A percentile compares a stretch with the other conserved stretches of the same genome.
phyloP scores from a whole-genome alignment of 2,797 vertebrate genomes.

The Nannoperca obscura region DNA sequence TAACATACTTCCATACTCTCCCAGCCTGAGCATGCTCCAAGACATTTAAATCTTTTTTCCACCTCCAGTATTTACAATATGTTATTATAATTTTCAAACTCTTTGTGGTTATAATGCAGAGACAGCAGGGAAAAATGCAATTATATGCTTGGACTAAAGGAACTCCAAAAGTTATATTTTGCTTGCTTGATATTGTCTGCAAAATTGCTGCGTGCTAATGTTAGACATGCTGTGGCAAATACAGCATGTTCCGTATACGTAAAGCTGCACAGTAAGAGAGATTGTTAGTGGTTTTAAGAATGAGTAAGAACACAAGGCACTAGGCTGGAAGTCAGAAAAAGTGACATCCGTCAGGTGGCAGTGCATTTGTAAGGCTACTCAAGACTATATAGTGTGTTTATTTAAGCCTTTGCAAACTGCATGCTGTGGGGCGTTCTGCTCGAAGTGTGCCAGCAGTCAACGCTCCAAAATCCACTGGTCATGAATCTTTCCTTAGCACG shows the following conservation, averaged over 20 bases:
- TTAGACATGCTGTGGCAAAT: conserved; percentile 43
- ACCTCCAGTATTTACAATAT: conserved; percentile 4
- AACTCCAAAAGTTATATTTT: conserved; percentile 49
- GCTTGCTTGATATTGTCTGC: conserved; percentile 44
- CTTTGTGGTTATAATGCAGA: conserved; percentile 36
- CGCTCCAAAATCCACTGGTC: conserved; percentile 42
- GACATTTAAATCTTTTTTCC: conserved; percentile 34
- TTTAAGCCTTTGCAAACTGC: conserved; percentile 47
- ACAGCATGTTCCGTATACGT: conserved; percentile 28
- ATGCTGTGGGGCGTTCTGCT: conserved; percentile 51
- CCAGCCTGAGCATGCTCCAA: conserved; percentile 15
- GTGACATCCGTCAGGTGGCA: conserved; percentile 54
- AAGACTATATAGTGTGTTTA: conserved; percentile 45
- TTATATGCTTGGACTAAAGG: conserved; percentile 44
- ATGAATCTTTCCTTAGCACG: conserved; percentile 66
- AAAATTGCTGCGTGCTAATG: conserved; percentile 47
- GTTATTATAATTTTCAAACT: conserved; percentile 21
- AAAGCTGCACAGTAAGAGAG: conserved; percentile 38
- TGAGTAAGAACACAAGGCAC: conserved; percentile 31
- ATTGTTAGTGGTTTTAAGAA: conserved; percentile 64
- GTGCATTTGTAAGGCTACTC: conserved; percentile 35
- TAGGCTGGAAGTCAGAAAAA: conserved; percentile 36
- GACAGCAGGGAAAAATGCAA: conserved; percentile 28
- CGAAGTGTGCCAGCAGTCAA: conserved; percentile 42
- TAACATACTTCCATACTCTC: conserved; percentile 19